Conservation (phyloP, 1,140 invertebrate species). For the Lycorma delicatula region DNA sequence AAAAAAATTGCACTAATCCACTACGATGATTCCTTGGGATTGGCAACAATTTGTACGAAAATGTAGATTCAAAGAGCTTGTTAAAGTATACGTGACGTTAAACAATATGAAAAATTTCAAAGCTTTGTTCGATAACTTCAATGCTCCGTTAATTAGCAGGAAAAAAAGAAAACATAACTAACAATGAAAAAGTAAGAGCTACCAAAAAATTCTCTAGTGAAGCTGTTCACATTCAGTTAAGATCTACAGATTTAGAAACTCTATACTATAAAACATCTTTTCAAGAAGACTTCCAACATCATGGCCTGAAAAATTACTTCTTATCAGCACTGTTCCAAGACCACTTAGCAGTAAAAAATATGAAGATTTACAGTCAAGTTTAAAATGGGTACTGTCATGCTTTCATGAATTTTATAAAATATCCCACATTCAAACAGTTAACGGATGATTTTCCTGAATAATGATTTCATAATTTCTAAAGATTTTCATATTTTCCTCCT, state of each 20-base stretch:
- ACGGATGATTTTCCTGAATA: neutral
- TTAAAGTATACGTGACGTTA: conserved; percentile 4
- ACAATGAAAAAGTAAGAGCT: no score
- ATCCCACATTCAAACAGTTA: neutral
- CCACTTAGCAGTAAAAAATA: neutral
- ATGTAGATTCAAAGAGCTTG: neutral
- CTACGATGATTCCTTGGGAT: conserved; percentile 9
- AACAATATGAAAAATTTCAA: conserved; percentile 16
- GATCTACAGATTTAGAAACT: neutral
- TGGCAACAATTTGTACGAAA: conserved; percentile 9
- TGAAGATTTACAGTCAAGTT: neutral
- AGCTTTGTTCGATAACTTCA: neutral
- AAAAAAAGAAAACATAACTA: neutral
- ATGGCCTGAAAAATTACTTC: neutral
- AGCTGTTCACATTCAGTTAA: neutral
- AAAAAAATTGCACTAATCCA: conserved; percentile 3
- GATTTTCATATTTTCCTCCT: no score
- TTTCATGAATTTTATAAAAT: neutral
- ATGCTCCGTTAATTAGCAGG: neutral
- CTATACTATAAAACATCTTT: neutral
- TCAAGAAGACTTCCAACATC: neutral
- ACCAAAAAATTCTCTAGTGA: neutral
- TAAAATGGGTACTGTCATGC: neutral
- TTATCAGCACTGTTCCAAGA: neutral
- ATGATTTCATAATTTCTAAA: no score